Percentiles rank a stretch among this genome's conserved stretches.
Conservation (phyloP, 2,797 vertebrate genomes). For the Sebastes nivosus region DNA sequence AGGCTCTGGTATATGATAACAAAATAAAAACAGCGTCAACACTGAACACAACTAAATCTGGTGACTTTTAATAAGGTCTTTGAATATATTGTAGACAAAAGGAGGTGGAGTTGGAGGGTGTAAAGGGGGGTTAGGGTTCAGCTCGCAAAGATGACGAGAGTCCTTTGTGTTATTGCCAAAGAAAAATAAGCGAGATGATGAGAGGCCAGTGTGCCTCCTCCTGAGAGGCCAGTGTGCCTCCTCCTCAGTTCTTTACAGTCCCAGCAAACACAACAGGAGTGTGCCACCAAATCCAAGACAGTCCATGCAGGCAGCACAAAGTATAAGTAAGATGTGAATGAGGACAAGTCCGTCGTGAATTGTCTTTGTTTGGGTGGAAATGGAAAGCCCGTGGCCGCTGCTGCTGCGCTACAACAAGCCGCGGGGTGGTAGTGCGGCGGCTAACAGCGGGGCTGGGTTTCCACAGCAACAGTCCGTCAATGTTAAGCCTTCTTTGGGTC, state of each 20-base stretch:
- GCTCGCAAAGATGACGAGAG: constrained; percentile 60
- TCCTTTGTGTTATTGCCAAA: constrained; percentile 60
- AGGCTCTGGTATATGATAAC: constrained; percentile 63
- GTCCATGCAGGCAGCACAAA: constrained; percentile 44
- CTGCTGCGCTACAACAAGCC: constrained; percentile 22
- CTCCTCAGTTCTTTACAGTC: constrained; percentile 69
- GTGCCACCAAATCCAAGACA: constrained; percentile 54
- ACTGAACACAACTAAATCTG: constrained; percentile 72
- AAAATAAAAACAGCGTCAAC: constrained; percentile 72
- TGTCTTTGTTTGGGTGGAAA: constrained; percentile 56
- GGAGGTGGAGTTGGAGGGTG: constrained; percentile 17
- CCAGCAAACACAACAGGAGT: constrained; percentile 44
- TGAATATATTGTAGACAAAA: constrained; percentile 52
- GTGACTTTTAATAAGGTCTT: constrained; percentile 62
- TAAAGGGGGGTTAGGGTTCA: constrained; percentile 35
- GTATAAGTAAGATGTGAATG: constrained; percentile 4
- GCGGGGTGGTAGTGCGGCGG: constrained; percentile 29
- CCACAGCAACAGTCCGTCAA: constrained; percentile 38
- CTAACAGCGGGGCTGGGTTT: constrained; percentile 54
- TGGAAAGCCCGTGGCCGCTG: constrained; percentile 9
- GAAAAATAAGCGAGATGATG: constrained; percentile 48
- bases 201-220: constrained; percentile 26
- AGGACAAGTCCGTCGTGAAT: constrained; percentile 54
- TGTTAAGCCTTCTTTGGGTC: constrained; percentile 1
- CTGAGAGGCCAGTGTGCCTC: too few species aligned